Conservation (phyloP, 2,888 invertebrate genomes). For the Andrena camellia region DNA sequence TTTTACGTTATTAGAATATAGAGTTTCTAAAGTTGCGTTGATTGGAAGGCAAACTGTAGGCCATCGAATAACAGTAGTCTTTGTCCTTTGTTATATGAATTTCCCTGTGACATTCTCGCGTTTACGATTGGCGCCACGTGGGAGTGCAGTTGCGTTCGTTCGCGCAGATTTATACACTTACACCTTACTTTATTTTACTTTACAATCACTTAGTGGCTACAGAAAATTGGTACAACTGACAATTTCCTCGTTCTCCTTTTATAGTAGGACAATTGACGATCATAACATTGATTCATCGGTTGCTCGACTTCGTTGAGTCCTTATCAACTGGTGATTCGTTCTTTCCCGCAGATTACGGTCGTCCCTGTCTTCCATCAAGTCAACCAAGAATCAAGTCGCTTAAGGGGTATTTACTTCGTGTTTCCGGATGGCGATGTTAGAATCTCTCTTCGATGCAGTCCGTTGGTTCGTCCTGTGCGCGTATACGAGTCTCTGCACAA, state of each 20-base stretch:
- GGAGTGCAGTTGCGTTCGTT: neutral
- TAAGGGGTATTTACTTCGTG: conserved; percentile 6
- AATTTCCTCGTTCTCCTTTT: conserved; percentile 7
- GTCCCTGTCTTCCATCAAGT: neutral
- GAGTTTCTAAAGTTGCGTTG: conserved; percentile 25
- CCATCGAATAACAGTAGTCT: neutral
- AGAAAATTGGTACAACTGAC: conserved; percentile 30
- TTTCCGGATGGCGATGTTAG: neutral
- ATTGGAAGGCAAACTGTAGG: conserved; percentile 45
- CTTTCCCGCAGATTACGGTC: neutral
- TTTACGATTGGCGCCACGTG: neutral
- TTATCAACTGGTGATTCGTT: neutral
- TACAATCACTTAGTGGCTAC: conserved; percentile 23
- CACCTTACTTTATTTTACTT: conserved; percentile 22
- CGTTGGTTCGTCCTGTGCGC: conserved; percentile 5
- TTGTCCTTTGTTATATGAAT: no score
- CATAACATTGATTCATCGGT: neutral
- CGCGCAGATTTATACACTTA: conserved; percentile 5
- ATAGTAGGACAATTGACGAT: conserved; percentile 38
- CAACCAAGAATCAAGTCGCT: conserved; percentile 9
- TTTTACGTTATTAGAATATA: neutral
- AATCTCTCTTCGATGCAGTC: conserved; percentile 17
- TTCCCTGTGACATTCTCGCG: neutral
- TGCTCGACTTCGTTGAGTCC: conserved; percentile 11
- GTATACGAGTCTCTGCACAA: neutral